A percentile compares a stretch with the other conserved stretches of the same genome.
Conservation (phyloP, 2,888 invertebrate genomes). For the Ptycholaimellus sp. region DNA sequence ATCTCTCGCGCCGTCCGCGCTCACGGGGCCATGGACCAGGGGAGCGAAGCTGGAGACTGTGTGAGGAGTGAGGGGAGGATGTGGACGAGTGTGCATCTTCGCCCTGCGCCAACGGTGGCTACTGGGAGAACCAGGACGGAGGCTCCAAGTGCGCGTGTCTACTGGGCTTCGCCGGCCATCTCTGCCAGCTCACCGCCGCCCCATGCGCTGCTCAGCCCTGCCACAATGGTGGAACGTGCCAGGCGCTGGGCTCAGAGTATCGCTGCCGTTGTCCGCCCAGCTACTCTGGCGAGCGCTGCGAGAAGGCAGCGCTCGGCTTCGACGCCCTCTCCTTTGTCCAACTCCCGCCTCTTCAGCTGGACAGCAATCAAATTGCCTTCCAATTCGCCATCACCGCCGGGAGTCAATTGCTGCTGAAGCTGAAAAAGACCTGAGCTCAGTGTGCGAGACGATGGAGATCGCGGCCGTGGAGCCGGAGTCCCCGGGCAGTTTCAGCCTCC, state of each 20-base stretch:
- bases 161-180: slow-evolving; percentile 66
- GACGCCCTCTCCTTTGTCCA: slow-evolving; percentile 65
- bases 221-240: too few species aligned
- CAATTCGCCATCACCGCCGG: slow-evolving; percentile 59
- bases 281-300: slow-evolving; percentile 61
- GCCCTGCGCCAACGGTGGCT: slow-evolving; percentile 70
- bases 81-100: slow-evolving; percentile 24
- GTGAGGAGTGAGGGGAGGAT: slow-evolving; percentile 8
- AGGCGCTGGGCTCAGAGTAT: too few species aligned
- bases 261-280: too few species aligned
- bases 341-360: slow-evolving; percentile 57
- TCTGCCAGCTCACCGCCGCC: slow-evolving; percentile 59
- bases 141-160: slow-evolving; percentile 74
- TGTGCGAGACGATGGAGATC: too few species aligned
- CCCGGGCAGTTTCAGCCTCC: too few species aligned
- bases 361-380: slow-evolving; percentile 67
- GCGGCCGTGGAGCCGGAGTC: too few species aligned
- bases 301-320: too few species aligned
- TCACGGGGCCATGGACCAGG: too few species aligned
- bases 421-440: too few species aligned
- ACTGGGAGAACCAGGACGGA: slow-evolving; percentile 60
- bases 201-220: slow-evolving; percentile 83
- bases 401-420: too few species aligned
- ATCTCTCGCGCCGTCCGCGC: too few species aligned
- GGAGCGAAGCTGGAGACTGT: too few species aligned